A percentile compares a stretch with the other conserved stretches of the same genome.
Conservation (phyloP, 2,888 invertebrate species). For the Orgyia antiqua region DNA sequence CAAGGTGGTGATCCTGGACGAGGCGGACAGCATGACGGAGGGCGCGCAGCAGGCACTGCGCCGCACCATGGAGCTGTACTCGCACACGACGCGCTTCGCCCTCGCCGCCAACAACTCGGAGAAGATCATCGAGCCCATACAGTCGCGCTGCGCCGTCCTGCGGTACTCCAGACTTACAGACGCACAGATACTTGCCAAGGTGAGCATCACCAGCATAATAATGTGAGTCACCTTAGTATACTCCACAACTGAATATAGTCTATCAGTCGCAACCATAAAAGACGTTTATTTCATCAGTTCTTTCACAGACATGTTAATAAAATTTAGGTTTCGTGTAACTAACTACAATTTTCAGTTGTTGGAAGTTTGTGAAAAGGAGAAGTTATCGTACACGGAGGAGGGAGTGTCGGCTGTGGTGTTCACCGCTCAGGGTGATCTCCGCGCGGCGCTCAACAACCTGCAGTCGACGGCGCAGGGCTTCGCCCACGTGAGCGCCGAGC, state of each 20-base stretch:
- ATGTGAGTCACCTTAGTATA: background rate
- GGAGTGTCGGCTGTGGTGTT: constrained; percentile 98
- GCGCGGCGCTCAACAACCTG: constrained; percentile 97
- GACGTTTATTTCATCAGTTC: too few species aligned
- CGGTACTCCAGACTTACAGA: constrained; percentile 94
- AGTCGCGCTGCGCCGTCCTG: constrained; percentile 98
- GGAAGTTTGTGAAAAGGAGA: constrained; percentile 62
- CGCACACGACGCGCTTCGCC: constrained; percentile 97
- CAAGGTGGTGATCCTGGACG: constrained; percentile 98
- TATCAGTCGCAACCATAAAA: too few species aligned
- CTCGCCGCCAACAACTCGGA: constrained; percentile 99
- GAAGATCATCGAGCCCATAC: constrained; percentile 99
- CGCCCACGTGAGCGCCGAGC: constrained; percentile 91
- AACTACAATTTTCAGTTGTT: constrained; percentile 52
- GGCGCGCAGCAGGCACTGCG: constrained; percentile 98
- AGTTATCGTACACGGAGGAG: constrained; percentile 90
- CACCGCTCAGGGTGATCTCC: constrained; percentile 99
- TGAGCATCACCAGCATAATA: constrained; percentile 28
- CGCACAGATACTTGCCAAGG: constrained; percentile 91
- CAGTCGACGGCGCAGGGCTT: constrained; percentile 93
- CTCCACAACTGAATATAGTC: background rate
- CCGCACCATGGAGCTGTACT: constrained; percentile 99
- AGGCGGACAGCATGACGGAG: constrained; percentile 99
- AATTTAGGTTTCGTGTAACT: too few species aligned
- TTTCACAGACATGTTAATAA: too few species aligned